Evolutionary conservation across 1,140 invertebrate genomes (phyloP), one percentile per base, ranked within the genome.

Genomic region (Macrosteles quadrilineatus): DNA sequence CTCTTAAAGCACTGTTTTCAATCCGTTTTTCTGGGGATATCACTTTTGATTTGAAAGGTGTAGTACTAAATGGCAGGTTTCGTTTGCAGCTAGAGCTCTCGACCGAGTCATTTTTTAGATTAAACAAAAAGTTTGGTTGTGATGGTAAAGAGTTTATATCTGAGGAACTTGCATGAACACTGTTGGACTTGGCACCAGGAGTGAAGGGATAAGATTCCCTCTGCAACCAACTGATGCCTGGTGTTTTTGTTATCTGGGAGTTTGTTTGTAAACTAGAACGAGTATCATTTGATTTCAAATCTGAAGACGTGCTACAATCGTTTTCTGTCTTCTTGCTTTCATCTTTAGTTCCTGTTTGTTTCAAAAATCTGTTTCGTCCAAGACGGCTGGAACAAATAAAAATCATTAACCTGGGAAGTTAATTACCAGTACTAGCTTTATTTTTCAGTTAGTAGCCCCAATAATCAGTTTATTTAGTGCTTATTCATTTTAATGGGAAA

Each of bases 41-140:
- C 25, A 45, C 40, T 43, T 66, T 31, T 66, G n/a, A 19, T 25
- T 66, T 43, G n/a, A 66, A 43, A 66, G 23, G 23, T 21, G 63
- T 40, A 4, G 23, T 66, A 31, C 31, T 66, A 27, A 66, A 66
- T 25, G 9, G 2, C 9, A 66, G 32, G 23, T 66, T 66, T 43
- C 63, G 32, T 45, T 66, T 66, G 23, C 63, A 66, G 31, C 29
- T 32, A 32, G 59, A 32, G 12, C 14, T 19, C n/a, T 63, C 2
- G 12, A 21, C 14, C 11, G 23, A 25, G 17, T 66, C 63, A 66
- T 27, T 66, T 27, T 66, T 66, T 19, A 27, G 19, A 25, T 14
- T 21, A 21, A 29, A 45, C 11, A 66, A 66, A 25, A 66, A 43
- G 32, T 43, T 66, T 43, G 63, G 45, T 11, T 40, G 63, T 19